Evolutionary conservation across 2,888 invertebrate genomes (phyloP).

Genomic region (Stenurella melanura): DNA sequence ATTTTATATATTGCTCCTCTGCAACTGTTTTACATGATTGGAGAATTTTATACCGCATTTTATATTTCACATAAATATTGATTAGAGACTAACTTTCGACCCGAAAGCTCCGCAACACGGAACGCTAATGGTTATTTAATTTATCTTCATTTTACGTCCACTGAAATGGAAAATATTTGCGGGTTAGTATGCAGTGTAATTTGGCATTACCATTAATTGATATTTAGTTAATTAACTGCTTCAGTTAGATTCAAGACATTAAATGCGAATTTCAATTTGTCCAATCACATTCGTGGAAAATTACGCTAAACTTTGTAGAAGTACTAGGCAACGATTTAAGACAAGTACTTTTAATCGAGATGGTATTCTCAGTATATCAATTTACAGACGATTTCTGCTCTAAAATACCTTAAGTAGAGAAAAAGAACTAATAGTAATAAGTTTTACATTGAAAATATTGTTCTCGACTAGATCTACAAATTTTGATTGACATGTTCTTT

Average conservation of each 20-base stretch:
- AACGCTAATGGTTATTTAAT: slow-evolving; percentile 16
- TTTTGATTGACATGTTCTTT: too few relatives aligned
- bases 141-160: slow-evolving; percentile 13
- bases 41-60: slow-evolving; percentile 1
- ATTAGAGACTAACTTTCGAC: background rate
- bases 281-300: background rate
- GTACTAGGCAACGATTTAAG: background rate
- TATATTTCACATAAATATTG: slow-evolving; percentile 4
- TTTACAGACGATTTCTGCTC: too few relatives aligned
- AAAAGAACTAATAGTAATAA: too few relatives aligned
- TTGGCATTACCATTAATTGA: background rate
- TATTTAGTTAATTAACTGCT: slow-evolving; percentile 11
- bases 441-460: too few relatives aligned
- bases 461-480: too few relatives aligned
- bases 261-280: slow-evolving; percentile 11
- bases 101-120: slow-evolving; percentile 8
- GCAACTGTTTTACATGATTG: background rate
- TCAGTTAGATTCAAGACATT: slow-evolving; percentile 3
- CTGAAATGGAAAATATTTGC: slow-evolving; percentile 19
- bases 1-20: background rate
- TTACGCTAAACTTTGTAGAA: background rate
- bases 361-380: too few relatives aligned
- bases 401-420: too few relatives aligned
- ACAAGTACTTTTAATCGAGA: too few relatives aligned
- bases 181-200: background rate